Percentiles rank a stretch among this genome's conserved stretches.
These are phyloP conservation scores for Galerucella calmariensis DNA, from an alignment of 2,888 invertebrate species.

Conservation along the genomic window DNA sequence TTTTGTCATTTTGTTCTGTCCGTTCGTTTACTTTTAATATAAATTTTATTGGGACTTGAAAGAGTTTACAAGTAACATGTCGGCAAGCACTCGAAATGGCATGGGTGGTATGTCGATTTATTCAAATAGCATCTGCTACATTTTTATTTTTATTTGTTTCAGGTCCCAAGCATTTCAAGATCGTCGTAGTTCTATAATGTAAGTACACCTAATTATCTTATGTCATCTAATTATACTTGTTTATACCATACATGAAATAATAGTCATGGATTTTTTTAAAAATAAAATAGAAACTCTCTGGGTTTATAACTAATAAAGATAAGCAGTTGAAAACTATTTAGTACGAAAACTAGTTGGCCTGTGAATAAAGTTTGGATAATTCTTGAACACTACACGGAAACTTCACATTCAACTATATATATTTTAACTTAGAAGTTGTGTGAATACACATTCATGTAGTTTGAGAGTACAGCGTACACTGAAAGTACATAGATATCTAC, in stretches of 20 bases:
- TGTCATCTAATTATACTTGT: too few species aligned
- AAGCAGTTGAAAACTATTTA: not conserved
- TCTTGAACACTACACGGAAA: not conserved
- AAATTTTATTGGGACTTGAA: conserved; percentile 23
- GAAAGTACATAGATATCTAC: not conserved
- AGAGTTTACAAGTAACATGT: conserved; percentile 14
- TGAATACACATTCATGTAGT: not conserved
- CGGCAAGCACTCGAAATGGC: conserved; percentile 8
- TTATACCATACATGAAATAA: too few species aligned
- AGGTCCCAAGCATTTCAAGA: not conserved
- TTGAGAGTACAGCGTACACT: not conserved
- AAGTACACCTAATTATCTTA: too few species aligned
- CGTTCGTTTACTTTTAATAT: conserved; percentile 21
- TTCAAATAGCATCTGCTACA: conserved; percentile 20
- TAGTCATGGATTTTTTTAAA: too few species aligned
- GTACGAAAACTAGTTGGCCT: conserved; percentile 5
- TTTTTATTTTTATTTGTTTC: conserved; percentile 4
- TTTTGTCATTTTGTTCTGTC: conserved; percentile 18
- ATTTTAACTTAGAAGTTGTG: not conserved
- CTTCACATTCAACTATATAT: conserved; percentile 3
- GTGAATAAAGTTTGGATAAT: conserved; percentile 12
- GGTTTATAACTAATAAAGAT: conserved; percentile 6
- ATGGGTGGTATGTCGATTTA: conserved; percentile 20
- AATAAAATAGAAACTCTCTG: too few species aligned
- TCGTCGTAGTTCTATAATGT: too few species aligned